These are phyloP conservation scores for Apis laboriosa DNA, from an alignment of 1,140 invertebrate genomes.

Conservation along the genomic window DNA sequence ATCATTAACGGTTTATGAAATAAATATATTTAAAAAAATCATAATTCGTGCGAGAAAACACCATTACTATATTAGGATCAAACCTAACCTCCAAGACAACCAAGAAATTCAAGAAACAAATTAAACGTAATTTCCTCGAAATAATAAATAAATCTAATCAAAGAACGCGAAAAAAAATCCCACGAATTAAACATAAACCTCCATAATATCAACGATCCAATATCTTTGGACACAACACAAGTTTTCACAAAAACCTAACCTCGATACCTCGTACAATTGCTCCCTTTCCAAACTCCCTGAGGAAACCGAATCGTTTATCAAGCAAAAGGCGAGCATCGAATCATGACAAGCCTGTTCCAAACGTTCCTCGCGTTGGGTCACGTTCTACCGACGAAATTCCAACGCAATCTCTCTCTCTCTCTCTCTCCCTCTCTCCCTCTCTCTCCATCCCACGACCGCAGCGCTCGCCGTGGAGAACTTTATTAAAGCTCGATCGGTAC, in stretches of 20 bases:
- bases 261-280: conserved; percentile 4
- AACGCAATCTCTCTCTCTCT: neutral
- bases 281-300: neutral
- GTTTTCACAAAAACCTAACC: neutral
- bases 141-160: neutral
- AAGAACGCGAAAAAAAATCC: neutral
- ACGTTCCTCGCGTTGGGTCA: conserved; percentile 31
- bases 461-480: conserved; percentile 51
- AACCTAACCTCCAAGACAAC: too few species aligned
- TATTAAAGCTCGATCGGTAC: conserved; percentile 64
- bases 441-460: neutral
- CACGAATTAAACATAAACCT: neutral
- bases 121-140: too few species aligned
- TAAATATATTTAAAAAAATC: too few species aligned
- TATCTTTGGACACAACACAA: neutral
- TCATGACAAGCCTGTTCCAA: conserved; percentile 22
- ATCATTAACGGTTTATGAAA: too few species aligned
- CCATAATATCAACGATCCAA: neutral
- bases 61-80: too few species aligned
- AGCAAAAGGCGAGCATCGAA: conserved; percentile 19
- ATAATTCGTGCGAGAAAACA: too few species aligned
- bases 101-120: too few species aligned
- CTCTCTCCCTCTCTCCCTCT: neutral
- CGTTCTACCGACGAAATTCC: conserved; percentile 42
- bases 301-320: conserved; percentile 34